Conservation (phyloP, 2,888 invertebrate species). For the Sipha maydis region DNA sequence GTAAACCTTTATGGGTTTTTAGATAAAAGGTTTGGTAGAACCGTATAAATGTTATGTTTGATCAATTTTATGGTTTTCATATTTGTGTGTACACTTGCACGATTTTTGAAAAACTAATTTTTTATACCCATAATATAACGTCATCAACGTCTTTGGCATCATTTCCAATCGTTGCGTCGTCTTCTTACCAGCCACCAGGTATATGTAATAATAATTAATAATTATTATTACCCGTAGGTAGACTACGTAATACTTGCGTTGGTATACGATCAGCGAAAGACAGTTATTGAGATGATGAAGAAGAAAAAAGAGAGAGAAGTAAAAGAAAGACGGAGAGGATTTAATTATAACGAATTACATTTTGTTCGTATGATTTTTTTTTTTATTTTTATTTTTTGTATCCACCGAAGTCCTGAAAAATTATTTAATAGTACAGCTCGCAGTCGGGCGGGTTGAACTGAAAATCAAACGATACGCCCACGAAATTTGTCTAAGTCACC, state of each 20-base stretch:
- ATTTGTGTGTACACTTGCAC: not conserved
- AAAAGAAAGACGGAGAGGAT: constrained; percentile 8
- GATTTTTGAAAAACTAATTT: constrained; percentile 25
- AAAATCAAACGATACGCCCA: constrained; percentile 62
- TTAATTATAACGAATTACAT: constrained; percentile 62
- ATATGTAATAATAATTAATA: constrained; percentile 34
- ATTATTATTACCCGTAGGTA: constrained; percentile 5
- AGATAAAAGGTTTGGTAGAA: not conserved
- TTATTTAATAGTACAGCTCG: constrained; percentile 59
- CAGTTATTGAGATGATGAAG: not conserved
- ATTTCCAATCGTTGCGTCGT: constrained; percentile 31
- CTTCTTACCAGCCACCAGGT: not conserved
- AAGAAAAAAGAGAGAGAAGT: not conserved
- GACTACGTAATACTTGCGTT: not conserved
- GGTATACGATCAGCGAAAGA: constrained; percentile 1
- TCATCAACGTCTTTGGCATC: not conserved
- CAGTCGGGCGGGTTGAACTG: constrained; percentile 60
- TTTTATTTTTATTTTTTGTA: constrained; percentile 23
- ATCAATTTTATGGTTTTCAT: not conserved
- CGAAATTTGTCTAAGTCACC: constrained; percentile 62
- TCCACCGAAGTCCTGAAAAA: constrained; percentile 60
- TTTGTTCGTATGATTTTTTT: constrained; percentile 19
- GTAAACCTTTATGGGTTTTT: no score
- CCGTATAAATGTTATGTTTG: not conserved
- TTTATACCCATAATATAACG: not conserved